A percentile compares a stretch with the other conserved stretches of the same genome.
phyloP scores from a whole-genome alignment of 2,888 invertebrate species.

The Epistrophella euchroma region DNA sequence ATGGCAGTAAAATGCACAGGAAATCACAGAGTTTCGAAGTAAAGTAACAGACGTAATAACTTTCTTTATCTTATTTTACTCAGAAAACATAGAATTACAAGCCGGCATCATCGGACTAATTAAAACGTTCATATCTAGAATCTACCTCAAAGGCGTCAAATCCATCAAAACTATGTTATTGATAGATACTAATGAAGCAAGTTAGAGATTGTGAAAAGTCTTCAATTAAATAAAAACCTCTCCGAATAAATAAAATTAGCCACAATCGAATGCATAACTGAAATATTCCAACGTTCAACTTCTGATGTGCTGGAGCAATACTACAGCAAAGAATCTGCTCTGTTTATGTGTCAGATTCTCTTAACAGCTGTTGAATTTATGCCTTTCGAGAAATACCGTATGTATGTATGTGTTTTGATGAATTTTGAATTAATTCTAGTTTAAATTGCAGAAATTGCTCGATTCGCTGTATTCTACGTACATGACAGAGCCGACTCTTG shows the following conservation, averaged over 20 bases:
- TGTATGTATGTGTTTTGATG: constrained; percentile 83
- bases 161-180: constrained; percentile 81
- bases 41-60: too few species aligned
- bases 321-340: constrained; percentile 86
- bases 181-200: constrained; percentile 80
- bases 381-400: constrained; percentile 87
- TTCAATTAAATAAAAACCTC: constrained; percentile 77
- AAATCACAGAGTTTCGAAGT: too few species aligned
- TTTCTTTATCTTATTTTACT: too few species aligned
- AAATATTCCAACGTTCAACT: constrained; percentile 79
- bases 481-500: constrained; percentile 85
- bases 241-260: constrained; percentile 83
- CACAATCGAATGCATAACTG: constrained; percentile 79
- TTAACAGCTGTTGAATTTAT: constrained; percentile 88
- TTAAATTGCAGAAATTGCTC: constrained; percentile 83
- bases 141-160: constrained; percentile 80
- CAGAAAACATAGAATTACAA: constrained; percentile 81
- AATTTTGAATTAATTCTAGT: neutral
- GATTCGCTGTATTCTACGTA: constrained; percentile 86
- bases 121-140: constrained; percentile 79
- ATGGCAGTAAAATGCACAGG: too few species aligned
- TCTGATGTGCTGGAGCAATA: constrained; percentile 85
- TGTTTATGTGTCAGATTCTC: constrained; percentile 87
- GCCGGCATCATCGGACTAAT: constrained; percentile 80
- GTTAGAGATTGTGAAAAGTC: constrained; percentile 79